Percentiles rank a stretch among this genome's conserved stretches.
Conservation (phyloP, 2,797 vertebrate genomes). For the Phaenicophaeus curvirostris region DNA sequence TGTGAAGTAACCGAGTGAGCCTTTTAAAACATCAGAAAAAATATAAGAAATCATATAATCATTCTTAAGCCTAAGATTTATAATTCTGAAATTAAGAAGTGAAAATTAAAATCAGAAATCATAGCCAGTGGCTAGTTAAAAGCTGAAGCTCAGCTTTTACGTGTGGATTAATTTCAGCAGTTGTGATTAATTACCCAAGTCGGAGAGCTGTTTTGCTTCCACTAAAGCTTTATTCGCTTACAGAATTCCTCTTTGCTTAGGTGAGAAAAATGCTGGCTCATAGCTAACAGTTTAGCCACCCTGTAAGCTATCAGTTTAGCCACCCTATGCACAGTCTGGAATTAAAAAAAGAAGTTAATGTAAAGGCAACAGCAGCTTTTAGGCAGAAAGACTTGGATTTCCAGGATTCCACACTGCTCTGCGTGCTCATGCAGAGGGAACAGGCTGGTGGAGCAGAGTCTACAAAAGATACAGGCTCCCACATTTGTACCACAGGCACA, state of each 20-base stretch:
- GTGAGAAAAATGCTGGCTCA: not conserved
- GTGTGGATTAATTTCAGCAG: not conserved
- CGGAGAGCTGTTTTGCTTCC: not conserved
- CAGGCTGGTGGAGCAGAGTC: rapidly evolving
- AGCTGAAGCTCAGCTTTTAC: not conserved
- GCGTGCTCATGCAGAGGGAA: not conserved
- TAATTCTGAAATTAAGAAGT: conserved; percentile 33
- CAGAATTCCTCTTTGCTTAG: not conserved
- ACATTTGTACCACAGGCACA: not conserved
- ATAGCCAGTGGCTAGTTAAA: not conserved
- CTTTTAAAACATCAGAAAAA: not conserved
- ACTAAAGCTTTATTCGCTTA: not conserved
- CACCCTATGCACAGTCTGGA: not conserved
- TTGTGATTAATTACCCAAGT: not conserved
- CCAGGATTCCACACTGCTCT: not conserved
- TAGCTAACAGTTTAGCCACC: not conserved
- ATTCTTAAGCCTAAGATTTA: conserved; percentile 46
- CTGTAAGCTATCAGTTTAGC: too few species aligned
- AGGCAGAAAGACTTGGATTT: not conserved
- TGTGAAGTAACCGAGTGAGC: not conserved
- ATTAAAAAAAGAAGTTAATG: not conserved
- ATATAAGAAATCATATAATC: not conserved
- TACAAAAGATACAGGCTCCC: not conserved
- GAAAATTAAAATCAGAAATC: not conserved
- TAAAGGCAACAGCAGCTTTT: not conserved